phyloP scores from a whole-genome alignment of 2,797 vertebrate species.

The Amniataba percoides region DNA sequence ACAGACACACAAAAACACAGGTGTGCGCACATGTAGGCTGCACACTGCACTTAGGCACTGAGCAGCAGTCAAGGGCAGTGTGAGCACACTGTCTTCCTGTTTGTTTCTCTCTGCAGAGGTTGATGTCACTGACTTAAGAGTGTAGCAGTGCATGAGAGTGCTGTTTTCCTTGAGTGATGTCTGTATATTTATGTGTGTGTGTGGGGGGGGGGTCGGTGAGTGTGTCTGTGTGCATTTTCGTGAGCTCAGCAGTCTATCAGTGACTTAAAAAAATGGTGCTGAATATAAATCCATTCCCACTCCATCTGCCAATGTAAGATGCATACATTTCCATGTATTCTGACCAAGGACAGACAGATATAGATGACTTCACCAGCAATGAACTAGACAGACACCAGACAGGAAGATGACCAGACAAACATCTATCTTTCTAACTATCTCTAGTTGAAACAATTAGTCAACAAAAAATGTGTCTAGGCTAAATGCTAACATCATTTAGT shows the following conservation, averaged over 20 bases:
- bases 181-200: conserved; percentile 10
- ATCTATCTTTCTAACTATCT: background rate
- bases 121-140: conserved; percentile 54
- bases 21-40: conserved; percentile 11
- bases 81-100: conserved; percentile 41
- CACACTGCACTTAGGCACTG: conserved; percentile 37
- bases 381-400: background rate
- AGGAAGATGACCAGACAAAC: background rate
- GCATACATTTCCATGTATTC: conserved; percentile 38
- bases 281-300: conserved; percentile 60
- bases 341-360: conserved; percentile 16
- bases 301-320: conserved; percentile 43
- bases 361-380: background rate
- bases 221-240: conserved; percentile 29
- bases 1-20: conserved; percentile 20
- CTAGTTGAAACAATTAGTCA: background rate
- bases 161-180: conserved; percentile 55
- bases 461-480: background rate
- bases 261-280: conserved; percentile 65
- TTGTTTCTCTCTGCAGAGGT: conserved; percentile 39
- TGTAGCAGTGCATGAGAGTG: conserved; percentile 33
- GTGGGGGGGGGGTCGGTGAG: background rate
- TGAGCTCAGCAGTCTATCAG: conserved; percentile 66
- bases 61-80: conserved; percentile 55
- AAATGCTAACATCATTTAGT: background rate